Base-by-base conservation (phyloP, 2,113 vertebrate genomes). In the Bombycilla garrulus region DNA sequence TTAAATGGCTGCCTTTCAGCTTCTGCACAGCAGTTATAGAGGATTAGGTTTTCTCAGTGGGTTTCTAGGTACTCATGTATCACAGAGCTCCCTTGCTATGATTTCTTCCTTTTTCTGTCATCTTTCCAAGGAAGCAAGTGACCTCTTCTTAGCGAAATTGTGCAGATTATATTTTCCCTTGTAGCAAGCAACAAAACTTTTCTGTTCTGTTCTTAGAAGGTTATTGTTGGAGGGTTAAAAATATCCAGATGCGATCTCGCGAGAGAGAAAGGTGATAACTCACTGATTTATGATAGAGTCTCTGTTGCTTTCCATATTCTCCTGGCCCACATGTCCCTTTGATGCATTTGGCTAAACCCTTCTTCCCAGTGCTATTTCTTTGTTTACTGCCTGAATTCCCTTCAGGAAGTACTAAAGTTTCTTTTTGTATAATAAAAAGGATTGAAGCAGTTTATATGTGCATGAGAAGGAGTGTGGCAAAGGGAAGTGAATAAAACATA, bases 1-100 rank as follows among this genome's bases (percentile, higher is more conserved):
- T 94, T 97, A 93, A 95, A 88, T 24, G n/a, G 15, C 44, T 95
- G 47, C 26, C 38, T 93, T 96, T 88, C 72, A 60, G 71, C 69
- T 71, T 56, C 69, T 93, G 67, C 93, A 64, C 69, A 81, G 64
- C 83, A 51, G 33, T 47, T 85, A 28, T 0, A 22, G 42, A 61
- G 60, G 88, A 86, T 92, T 88, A 83, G 33, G 15, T 66, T 94
- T 88, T 71, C 72, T 92, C 86, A 36, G 67, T 78, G 76, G 29
- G 22, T 92, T 56, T 88, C 64, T 36, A 66, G 67, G 76, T 42
- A 74, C 47, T 90, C 72, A 47, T 74, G 78, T 77, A 83, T 86
- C 67, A 92, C 61, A 88, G 48, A 88, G 72, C n/a, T 86, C 42
- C 73, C 80, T 88, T 86, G 44, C 60, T 88, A 40, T 64, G 48